A percentile compares a stretch with the other conserved stretches of the same genome.
phyloP scores from a whole-genome alignment of 2,113 vertebrate genomes.

The Hemichromis elongatus region DNA sequence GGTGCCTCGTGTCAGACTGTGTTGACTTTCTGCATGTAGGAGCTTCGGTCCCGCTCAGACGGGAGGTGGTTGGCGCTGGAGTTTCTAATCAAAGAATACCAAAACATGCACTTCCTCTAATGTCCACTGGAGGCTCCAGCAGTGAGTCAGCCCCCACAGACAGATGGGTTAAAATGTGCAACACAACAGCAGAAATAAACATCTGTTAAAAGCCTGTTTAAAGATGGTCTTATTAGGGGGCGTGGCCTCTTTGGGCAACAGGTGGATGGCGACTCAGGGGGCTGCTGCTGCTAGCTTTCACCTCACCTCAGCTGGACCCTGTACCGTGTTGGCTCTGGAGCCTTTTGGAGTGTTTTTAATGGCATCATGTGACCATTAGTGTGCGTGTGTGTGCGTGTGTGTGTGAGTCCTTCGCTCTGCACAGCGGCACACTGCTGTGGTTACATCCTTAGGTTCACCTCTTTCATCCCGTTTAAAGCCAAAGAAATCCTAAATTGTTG shows the following conservation, averaged over 20 bases:
- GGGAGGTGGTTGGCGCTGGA: neutral
- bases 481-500: too few species aligned
- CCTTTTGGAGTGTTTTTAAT: neutral
- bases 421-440: too few species aligned
- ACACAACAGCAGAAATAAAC: neutral
- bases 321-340: neutral
- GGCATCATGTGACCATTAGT: neutral
- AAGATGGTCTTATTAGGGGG: neutral
- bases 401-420: too few species aligned
- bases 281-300: neutral
- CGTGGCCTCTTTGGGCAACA: neutral
- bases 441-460: too few species aligned
- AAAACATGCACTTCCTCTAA: neutral
- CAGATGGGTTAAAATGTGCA: neutral
- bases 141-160: neutral
- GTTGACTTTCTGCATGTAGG: neutral
- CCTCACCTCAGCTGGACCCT: rapidly evolving
- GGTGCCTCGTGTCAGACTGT: neutral
- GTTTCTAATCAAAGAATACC: neutral
- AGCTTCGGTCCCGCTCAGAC: neutral
- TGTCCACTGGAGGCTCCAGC: neutral
- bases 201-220: neutral
- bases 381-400: too few species aligned
- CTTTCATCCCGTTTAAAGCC: too few species aligned
- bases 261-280: neutral